These are phyloP conservation scores for Isaurus tuberculatus DNA, from an alignment of 92 coral and sea anemone species.

Conservation along the genomic window DNA sequence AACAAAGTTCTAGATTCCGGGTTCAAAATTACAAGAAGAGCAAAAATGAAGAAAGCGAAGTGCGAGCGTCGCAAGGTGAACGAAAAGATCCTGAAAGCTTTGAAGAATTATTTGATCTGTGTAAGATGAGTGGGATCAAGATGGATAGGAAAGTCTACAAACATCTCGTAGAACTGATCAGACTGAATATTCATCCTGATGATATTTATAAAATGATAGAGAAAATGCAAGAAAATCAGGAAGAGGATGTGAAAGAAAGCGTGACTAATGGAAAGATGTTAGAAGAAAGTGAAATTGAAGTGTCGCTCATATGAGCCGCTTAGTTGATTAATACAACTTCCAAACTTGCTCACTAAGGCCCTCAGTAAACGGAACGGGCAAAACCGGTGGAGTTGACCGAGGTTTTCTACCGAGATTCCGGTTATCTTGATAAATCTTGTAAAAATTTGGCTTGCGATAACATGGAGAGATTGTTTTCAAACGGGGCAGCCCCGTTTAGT, in stretches of 20 bases:
- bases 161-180: slow-evolving; percentile 68
- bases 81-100: slow-evolving; percentile 52
- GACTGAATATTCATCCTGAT: slow-evolving; percentile 74
- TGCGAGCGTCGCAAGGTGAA: slow-evolving; percentile 37
- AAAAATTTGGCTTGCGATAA: too few species aligned
- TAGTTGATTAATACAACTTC: too few species aligned
- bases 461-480: too few species aligned
- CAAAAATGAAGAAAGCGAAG: not conserved
- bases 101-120: slow-evolving; percentile 67
- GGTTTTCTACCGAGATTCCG: too few species aligned
- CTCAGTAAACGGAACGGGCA: too few species aligned
- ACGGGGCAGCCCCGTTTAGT: too few species aligned
- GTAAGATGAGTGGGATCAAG: slow-evolving; percentile 62
- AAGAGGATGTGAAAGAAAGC: slow-evolving; percentile 13
- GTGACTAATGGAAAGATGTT: not conserved
- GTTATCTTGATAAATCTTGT: too few species aligned
- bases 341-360: too few species aligned
- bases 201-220: slow-evolving; percentile 57
- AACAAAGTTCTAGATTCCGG: slow-evolving; percentile 20
- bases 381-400: too few species aligned
- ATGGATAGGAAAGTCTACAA: slow-evolving; percentile 71
- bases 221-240: slow-evolving; percentile 36
- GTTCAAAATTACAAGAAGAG: not conserved
- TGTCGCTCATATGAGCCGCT: slow-evolving; percentile 25
- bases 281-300: slow-evolving; percentile 19